Conservation (phyloP, 2,888 invertebrate genomes). For the Leptinotarsa tumamoca region DNA sequence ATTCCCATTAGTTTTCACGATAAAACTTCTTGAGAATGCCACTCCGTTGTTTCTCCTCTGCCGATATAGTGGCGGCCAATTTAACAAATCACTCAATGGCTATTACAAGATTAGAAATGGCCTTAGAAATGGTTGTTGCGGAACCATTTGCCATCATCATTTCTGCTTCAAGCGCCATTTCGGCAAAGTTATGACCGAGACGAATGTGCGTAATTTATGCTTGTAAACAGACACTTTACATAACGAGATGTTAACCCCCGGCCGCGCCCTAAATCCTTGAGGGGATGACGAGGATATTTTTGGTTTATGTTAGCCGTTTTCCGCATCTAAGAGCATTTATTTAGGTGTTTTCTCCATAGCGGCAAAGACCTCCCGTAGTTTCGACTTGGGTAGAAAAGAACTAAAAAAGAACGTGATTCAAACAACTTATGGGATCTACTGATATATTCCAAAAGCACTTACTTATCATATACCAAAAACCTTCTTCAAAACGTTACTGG, state of each 20-base stretch:
- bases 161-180: slow-evolving; percentile 60
- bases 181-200: slow-evolving; percentile 61
- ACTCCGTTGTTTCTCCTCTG: slow-evolving; percentile 12
- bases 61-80: slow-evolving; percentile 30
- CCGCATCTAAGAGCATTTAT: neutral
- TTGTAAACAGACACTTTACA: slow-evolving; percentile 67
- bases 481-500: too few relatives aligned
- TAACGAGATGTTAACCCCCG: slow-evolving; percentile 66
- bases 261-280: slow-evolving; percentile 54
- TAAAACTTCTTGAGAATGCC: neutral
- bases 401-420: neutral
- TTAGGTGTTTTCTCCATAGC: slow-evolving; percentile 1
- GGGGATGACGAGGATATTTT: slow-evolving; percentile 49
- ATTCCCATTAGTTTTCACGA: neutral
- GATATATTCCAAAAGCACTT: too few relatives aligned
- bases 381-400: neutral
- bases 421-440: too few relatives aligned
- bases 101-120: slow-evolving; percentile 63
- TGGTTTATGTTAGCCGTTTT: slow-evolving; percentile 24
- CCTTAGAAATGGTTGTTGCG: slow-evolving; percentile 62
- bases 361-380: slow-evolving; percentile 3
- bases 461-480: too few relatives aligned
- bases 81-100: slow-evolving; percentile 61
- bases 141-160: slow-evolving; percentile 63
- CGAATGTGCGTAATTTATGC: slow-evolving; percentile 64